These are phyloP conservation scores for Ferrisia virgata DNA, from an alignment of 2,888 invertebrate species.

Conservation along the genomic window DNA sequence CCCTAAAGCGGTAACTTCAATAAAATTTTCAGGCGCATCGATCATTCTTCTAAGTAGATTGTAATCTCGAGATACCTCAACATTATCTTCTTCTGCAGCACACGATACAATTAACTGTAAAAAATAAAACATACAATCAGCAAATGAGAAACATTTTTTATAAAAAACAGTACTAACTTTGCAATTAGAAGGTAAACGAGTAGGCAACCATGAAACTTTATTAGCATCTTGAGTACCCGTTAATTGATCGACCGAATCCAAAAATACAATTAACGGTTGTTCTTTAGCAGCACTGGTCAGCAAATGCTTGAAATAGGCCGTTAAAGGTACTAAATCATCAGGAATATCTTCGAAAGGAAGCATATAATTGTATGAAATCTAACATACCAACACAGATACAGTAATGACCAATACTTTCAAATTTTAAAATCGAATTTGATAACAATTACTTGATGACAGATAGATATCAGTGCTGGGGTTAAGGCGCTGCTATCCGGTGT, in stretches of 20 bases:
- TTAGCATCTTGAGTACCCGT: slow-evolving; percentile 92
- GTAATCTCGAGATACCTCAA: slow-evolving; percentile 82
- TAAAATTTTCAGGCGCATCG: slow-evolving; percentile 81
- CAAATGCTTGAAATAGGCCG: slow-evolving; percentile 92
- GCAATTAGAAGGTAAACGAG: slow-evolving; percentile 80
- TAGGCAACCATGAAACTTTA: slow-evolving; percentile 94
- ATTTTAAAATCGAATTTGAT: background rate
- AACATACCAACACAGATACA: slow-evolving; percentile 53
- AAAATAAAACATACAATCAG: background rate
- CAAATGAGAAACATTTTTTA: background rate
- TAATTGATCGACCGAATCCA: slow-evolving; percentile 96
- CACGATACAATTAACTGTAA: slow-evolving; percentile 82
- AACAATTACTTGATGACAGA: slow-evolving; percentile 80
- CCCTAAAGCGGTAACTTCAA: slow-evolving; percentile 85
- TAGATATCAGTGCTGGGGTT: slow-evolving; percentile 88
- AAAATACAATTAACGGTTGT: slow-evolving; percentile 83
- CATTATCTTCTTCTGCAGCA: slow-evolving; percentile 81
- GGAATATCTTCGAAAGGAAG: slow-evolving; percentile 90
- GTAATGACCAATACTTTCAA: background rate
- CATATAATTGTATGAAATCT: slow-evolving; percentile 90
- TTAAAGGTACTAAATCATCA: slow-evolving; percentile 90
- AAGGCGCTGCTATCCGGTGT: slow-evolving; percentile 95
- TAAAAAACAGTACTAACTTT: slow-evolving; percentile 63
- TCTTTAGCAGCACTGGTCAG: slow-evolving; percentile 75
- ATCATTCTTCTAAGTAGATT: slow-evolving; percentile 82